Percentiles rank a stretch among this genome's conserved stretches.
phyloP scores from a whole-genome alignment of 2,113 vertebrate genomes.

The Petrocephalus microphthalmus region DNA sequence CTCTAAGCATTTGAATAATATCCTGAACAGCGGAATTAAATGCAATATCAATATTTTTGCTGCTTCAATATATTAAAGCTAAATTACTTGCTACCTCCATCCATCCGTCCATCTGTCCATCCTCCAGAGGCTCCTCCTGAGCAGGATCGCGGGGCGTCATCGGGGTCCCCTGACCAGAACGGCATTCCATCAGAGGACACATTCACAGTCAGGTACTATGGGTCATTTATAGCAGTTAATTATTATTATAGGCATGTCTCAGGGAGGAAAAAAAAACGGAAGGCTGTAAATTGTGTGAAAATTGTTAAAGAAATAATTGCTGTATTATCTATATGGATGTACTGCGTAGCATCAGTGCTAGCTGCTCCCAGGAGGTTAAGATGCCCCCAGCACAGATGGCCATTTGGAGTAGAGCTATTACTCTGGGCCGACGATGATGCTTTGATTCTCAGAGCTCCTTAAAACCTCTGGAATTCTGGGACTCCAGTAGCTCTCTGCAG shows the following conservation, averaged over 20 bases:
- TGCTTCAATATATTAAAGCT: not conserved
- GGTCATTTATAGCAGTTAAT: not conserved
- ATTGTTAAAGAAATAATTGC: not conserved
- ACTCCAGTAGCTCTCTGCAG: not conserved
- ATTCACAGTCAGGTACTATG: not conserved
- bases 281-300: not conserved
- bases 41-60: not conserved
- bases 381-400: not conserved
- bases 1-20: not conserved
- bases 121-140: not conserved
- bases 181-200: not conserved
- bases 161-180: not conserved
- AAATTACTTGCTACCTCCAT: not conserved
- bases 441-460: not conserved
- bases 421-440: not conserved
- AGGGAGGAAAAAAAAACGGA: not conserved
- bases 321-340: not conserved
- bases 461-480: not conserved
- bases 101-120: not conserved
- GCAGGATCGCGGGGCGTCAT: not conserved
- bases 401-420: not conserved
- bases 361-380: not conserved
- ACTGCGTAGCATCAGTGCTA: not conserved
- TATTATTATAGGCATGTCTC: not conserved
- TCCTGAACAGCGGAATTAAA: not conserved